Base-by-base conservation (phyloP, 2,113 vertebrate genomes). In the Eretmochelys imbricata region DNA sequence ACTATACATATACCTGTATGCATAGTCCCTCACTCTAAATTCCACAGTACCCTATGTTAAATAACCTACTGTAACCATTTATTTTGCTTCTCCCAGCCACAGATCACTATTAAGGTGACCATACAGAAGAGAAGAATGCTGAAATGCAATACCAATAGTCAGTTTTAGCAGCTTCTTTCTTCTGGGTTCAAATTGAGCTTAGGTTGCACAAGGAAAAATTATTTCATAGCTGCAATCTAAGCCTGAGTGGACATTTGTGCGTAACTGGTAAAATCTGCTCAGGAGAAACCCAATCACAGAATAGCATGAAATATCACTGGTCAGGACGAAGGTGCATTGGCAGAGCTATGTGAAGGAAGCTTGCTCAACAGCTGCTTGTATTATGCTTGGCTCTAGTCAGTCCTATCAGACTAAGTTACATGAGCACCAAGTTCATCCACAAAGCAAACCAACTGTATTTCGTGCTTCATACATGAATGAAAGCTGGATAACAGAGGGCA, bases 401-500 rank as follows among this genome's bases (percentile, higher is more conserved):
- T 31, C 38, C 35, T 35, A 35, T 90, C 88, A 94, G 94, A 82
- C 48, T 29, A 87, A 91, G 38, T 59, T 95, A 83, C 89, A 80
- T 92, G 91, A 96, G 54, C 90, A 96, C 92, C 49, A 82, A 93
- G 91, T 89, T 95, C 87, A 93, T 94, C 88, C 88, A 75, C 87
- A 95, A 89, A 76, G 1, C 84, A 94, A 96, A 90, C 57, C 48
- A 54, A 85, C 55, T 80, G 72, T 83, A 93, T 93, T 38, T 49
- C 75, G 42, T 91, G 49, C 53, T 96, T 94, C 49, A 42, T 35
- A 59, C 0, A 42, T 51, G 53, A 80, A 51, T 92, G 78, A 79
- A 94, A 82, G 48, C 78, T 31, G 48, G 49, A 49, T 17, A 81
- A 82, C 72, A 88, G 91, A 89, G 86, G 84, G 81, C 93, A 95